Evolutionary conservation across 2,888 invertebrate species (phyloP).

Genomic region (Cephus pulcher): DNA sequence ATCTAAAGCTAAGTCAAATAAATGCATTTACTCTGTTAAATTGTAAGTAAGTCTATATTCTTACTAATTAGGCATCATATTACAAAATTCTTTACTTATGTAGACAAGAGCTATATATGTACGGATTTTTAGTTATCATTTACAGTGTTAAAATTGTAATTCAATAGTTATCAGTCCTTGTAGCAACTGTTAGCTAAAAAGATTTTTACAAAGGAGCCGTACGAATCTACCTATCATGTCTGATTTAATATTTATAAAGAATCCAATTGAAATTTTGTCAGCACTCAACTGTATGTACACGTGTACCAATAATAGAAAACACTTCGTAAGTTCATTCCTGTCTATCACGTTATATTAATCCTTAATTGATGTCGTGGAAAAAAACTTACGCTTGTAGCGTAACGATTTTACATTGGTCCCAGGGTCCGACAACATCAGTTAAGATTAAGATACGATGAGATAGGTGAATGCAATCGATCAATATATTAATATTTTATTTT

Average conservation of each 20-base stretch:
- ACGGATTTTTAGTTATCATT: neutral
- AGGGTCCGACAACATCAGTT: too few species aligned
- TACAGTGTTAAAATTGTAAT: neutral
- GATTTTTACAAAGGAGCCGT: neutral
- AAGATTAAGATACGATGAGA: too few species aligned
- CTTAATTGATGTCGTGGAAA: too few species aligned
- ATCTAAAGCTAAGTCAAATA: slow-evolving; percentile 17
- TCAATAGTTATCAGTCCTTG: neutral
- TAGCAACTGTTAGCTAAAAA: neutral
- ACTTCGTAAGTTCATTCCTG: neutral
- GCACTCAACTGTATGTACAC: neutral
- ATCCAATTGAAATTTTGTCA: neutral
- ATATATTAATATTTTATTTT: neutral
- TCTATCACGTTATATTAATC: neutral
- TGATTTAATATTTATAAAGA: neutral
- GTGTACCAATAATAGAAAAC: neutral
- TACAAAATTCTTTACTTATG: neutral
- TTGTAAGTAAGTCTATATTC: neutral
- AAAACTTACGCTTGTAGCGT: too few species aligned
- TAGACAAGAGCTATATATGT: too few species aligned
- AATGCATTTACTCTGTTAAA: slow-evolving; percentile 20
- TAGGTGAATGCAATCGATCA: neutral
- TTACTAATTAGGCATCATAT: neutral
- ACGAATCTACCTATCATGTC: neutral
- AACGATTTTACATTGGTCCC: too few species aligned